Evolutionary conservation across 2,888 invertebrate genomes (phyloP), one percentile per base, ranked within the genome.

Genomic region (Drosophila mayaguana): DNA sequence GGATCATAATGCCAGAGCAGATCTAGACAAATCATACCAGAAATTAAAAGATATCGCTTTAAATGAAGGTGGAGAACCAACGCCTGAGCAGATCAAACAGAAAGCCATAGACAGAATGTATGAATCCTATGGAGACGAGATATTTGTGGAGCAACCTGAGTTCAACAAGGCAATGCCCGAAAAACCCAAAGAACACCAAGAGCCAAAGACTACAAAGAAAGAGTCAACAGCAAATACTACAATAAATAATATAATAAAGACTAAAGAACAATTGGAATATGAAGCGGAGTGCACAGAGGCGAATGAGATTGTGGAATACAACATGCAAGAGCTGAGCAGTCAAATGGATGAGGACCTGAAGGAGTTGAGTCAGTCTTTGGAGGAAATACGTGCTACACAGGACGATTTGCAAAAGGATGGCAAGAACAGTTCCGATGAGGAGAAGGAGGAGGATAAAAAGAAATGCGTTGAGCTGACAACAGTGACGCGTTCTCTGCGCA

Each of bases 281-380:
- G 89, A 91, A 6, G 59, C 65, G 16, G 78, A 89, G n/a, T 76
- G 80, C 34, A 55, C 14, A 0, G 68, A 78, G 45, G 80, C 80
- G 0, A 91, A 84, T 62, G 70, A 79, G 1, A 81, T 88, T 50
- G 63, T 89, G 5, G 73, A 63, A 8, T 71, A 73, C 22, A 87
- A 91, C 42, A 70, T 91, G 48, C 61, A 78, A 42, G 81, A 90
- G 46, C 73, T 91, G 4, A 66, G 79, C 0, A 65, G 18, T 11
- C 74, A 83, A 1, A 60, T 91, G 61, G 79, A 77, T 1, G 75
- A 73, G 20, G 83, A 83, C 51, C 62, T 91, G 7, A 62, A 75
- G 11, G 80, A 88, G 28, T 60, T 91, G 1, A 56, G 65, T n/a
- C 46, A 77, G 32, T 42, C 40, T 0, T 32, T 72, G 1, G 56